Evolutionary conservation across 2,888 invertebrate genomes (phyloP).

Genomic region (Octonoba sinensis): DNA sequence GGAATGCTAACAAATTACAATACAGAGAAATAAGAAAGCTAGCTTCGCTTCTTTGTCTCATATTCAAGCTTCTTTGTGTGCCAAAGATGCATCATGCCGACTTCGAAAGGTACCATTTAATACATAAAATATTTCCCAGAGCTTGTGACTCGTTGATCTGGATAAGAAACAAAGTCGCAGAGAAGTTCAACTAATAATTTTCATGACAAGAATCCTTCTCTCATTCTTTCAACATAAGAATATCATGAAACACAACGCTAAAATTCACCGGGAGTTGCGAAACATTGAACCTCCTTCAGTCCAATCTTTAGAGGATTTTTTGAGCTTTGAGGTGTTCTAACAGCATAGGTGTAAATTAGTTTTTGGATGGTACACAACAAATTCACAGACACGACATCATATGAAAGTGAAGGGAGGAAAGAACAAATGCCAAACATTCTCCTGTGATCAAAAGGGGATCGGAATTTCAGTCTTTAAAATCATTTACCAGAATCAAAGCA

Average conservation of each 20-base stretch:
- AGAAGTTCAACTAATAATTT: slow-evolving; percentile 35
- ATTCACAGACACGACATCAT: slow-evolving; percentile 45
- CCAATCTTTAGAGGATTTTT: slow-evolving; percentile 33
- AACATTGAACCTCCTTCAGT: slow-evolving; percentile 40
- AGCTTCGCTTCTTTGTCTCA: slow-evolving; percentile 36
- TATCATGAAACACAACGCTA: slow-evolving; percentile 56
- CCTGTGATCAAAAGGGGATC: slow-evolving; percentile 12
- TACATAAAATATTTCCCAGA: slow-evolving; percentile 47
- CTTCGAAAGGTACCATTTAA: slow-evolving; percentile 30
- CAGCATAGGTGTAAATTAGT: slow-evolving; percentile 39
- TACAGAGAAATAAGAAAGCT: slow-evolving; percentile 17
- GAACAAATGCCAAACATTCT: slow-evolving; percentile 27
- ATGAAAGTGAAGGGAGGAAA: slow-evolving; percentile 46
- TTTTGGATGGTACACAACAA: slow-evolving; percentile 60
- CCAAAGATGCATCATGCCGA: slow-evolving; percentile 40
- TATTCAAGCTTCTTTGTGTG: slow-evolving; percentile 48
- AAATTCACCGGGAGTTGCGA: slow-evolving; percentile 64
- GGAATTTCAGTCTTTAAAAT: slow-evolving; percentile 48
- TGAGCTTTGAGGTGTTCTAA: slow-evolving; percentile 40
- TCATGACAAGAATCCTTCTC: slow-evolving; percentile 19
- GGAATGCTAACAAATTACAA: background rate
- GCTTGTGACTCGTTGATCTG: slow-evolving; percentile 53
- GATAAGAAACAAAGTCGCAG: slow-evolving; percentile 29
- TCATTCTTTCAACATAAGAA: slow-evolving; percentile 31
- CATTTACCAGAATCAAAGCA: slow-evolving; percentile 10